Percentiles rank a stretch among this genome's conserved stretches.
These are phyloP conservation scores for Erpornis zantholeuca DNA, from an alignment of 2,113 vertebrate species.

Conservation along the genomic window DNA sequence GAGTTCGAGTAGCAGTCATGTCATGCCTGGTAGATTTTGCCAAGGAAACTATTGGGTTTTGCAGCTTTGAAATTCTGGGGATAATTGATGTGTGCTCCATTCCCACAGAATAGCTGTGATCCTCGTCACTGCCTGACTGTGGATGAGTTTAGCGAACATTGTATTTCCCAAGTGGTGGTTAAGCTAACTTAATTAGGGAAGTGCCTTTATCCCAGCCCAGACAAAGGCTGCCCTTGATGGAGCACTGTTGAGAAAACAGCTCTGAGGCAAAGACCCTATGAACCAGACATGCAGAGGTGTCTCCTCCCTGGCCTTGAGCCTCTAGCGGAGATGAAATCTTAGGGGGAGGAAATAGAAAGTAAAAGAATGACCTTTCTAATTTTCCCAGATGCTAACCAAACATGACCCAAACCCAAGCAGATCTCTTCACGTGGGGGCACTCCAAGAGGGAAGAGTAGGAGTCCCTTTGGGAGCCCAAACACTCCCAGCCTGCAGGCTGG, in stretches of 20 bases:
- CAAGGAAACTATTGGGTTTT: conserved; percentile 49
- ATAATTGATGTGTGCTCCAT: conserved; percentile 34
- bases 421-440: neutral
- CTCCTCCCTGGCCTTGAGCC: neutral
- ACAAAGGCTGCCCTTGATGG: conserved; percentile 22
- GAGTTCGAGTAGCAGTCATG: neutral
- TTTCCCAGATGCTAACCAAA: neutral
- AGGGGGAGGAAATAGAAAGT: neutral
- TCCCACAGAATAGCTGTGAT: conserved; percentile 15
- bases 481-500: neutral
- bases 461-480: neutral
- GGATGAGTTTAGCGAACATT: conserved; percentile 33
- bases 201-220: conserved; percentile 38
- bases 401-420: neutral
- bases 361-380: neutral
- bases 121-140: neutral
- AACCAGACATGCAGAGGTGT: neutral
- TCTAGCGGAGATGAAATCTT: neutral
- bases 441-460: neutral
- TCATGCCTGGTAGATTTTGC: conserved; percentile 55
- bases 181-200: conserved; percentile 51
- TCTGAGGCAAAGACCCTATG: neutral
- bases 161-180: conserved; percentile 30
- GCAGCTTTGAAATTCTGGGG: conserved; percentile 44
- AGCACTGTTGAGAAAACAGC: neutral